Conservation (phyloP, 2,797 vertebrate genomes). For the Valencia hispanica region DNA sequence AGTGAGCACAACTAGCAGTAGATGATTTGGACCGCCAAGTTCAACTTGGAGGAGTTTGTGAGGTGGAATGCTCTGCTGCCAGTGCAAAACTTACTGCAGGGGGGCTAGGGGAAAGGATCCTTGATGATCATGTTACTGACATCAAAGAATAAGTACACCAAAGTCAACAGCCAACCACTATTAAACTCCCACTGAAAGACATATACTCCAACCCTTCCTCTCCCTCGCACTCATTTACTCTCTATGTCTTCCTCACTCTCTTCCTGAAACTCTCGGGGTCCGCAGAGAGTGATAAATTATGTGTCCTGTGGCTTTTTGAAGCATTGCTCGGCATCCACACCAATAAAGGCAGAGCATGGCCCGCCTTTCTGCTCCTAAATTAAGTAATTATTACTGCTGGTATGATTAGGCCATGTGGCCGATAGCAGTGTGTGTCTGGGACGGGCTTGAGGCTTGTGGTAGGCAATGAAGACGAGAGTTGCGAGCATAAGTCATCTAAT, state of each 20-base stretch:
- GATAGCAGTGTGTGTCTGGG: slow-evolving; percentile 39
- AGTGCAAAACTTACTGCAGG: slow-evolving; percentile 68
- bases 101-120: slow-evolving; percentile 57
- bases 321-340: slow-evolving; percentile 75
- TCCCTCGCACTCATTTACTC: slow-evolving; percentile 67
- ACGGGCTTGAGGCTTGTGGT: slow-evolving; percentile 40
- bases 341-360: slow-evolving; percentile 72
- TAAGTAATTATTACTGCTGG: slow-evolving; percentile 77
- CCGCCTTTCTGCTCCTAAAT: slow-evolving; percentile 76
- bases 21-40: slow-evolving; percentile 70
- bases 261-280: slow-evolving; percentile 70
- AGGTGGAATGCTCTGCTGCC: slow-evolving; percentile 46
- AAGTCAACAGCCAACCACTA: slow-evolving; percentile 73
- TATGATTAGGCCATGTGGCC: slow-evolving; percentile 66
- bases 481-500: slow-evolving; percentile 63
- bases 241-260: slow-evolving; percentile 57
- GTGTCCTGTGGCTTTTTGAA: slow-evolving; percentile 77
- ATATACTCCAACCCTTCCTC: slow-evolving; percentile 50
- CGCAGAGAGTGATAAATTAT: slow-evolving; percentile 75
- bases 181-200: slow-evolving; percentile 72
- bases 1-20: slow-evolving; percentile 58
- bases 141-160: slow-evolving; percentile 77
- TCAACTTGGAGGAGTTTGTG: slow-evolving; percentile 69
- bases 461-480: slow-evolving; percentile 33
- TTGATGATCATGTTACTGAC: slow-evolving; percentile 79